phyloP scores from a whole-genome alignment of 2,888 invertebrate species.

The Scelioninae gen. 2 region DNA sequence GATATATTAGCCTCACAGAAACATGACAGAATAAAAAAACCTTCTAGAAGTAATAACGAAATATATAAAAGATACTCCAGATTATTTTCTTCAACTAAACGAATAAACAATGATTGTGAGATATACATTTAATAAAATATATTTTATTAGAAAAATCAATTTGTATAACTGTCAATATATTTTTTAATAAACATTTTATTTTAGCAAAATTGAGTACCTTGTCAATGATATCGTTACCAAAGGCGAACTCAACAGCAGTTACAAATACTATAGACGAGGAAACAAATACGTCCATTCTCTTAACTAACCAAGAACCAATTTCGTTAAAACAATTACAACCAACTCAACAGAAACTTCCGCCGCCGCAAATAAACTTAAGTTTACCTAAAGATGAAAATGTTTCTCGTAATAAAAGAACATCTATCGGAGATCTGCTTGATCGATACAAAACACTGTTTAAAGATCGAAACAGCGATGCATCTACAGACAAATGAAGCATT shows the following conservation, averaged over 20 bases:
- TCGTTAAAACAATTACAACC: not conserved
- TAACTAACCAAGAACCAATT: too few relatives aligned
- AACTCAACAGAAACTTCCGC: not conserved
- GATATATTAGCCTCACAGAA: not conserved
- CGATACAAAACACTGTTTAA: conserved; percentile 64
- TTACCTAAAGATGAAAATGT: not conserved
- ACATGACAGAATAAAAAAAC: conserved; percentile 9
- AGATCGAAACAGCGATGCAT: not conserved
- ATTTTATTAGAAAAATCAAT: too few relatives aligned
- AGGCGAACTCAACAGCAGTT: conserved; percentile 38
- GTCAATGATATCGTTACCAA: conserved; percentile 24
- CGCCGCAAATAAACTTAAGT: not conserved
- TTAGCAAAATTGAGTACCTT: conserved; percentile 19
- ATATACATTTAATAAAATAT: not conserved
- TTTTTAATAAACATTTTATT: conserved; percentile 3
- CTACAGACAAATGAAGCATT: not conserved
- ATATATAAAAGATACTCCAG: conserved; percentile 25
- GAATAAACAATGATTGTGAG: conserved; percentile 15
- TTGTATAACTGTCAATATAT: too few relatives aligned
- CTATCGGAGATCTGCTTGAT: conserved; percentile 71
- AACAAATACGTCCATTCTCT: too few relatives aligned
- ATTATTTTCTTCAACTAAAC: conserved; percentile 13
- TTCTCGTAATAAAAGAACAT: conserved; percentile 59
- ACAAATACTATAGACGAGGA: conserved; percentile 38
- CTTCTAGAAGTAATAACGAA: conserved; percentile 5